Evolutionary conservation across 2,888 invertebrate species (phyloP), one percentile per base, ranked within the genome.

Genomic region (Bugulina stolonifera): DNA sequence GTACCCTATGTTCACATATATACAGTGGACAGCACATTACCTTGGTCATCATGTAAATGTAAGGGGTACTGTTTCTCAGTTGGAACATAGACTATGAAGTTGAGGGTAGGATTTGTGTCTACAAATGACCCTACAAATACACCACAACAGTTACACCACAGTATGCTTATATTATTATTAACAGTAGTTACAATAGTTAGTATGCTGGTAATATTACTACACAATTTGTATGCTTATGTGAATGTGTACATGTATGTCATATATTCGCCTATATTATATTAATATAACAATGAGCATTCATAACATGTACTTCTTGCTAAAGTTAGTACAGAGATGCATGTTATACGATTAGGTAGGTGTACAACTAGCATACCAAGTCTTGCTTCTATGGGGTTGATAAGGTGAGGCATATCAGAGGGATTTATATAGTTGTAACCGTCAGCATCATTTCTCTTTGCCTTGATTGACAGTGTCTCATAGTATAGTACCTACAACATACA

Each of bases 381-480:
- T 77, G 91, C 91, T 80, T 95, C 95, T 74, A 95, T 86, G 0
- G 91, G 90, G 0, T 94, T 94, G 71, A 95, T 91, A 58, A 94
- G 87, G 74, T 91, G 89, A 0, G 92, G 93, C 73, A 95, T 86
- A 29, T 91, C 87, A 27, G 90, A 89, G 77, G 90, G 89, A 2
- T 88, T 86, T 34, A 93, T 79, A 71, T 89, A 89, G 79, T 87
- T 90, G 77, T 89, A 89, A 1, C 88, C 87, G 0, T 73, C 75
- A n/a, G 71, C 57, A 3, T 87, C 87, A 52, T 86, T 88, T 83
- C 89, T 88, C 77, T 87, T 89, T 0, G 91, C 89, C 73, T 88
- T 88, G 5, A 92, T 90, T 73, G 91, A 91, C 72, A 95, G 87
- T 69, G 91, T 89, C 1, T 92, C 87, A 73, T 92, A 88, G 83